phyloP scores from a whole-genome alignment of 1,140 invertebrate species.

The Coenobita brevimanus region DNA sequence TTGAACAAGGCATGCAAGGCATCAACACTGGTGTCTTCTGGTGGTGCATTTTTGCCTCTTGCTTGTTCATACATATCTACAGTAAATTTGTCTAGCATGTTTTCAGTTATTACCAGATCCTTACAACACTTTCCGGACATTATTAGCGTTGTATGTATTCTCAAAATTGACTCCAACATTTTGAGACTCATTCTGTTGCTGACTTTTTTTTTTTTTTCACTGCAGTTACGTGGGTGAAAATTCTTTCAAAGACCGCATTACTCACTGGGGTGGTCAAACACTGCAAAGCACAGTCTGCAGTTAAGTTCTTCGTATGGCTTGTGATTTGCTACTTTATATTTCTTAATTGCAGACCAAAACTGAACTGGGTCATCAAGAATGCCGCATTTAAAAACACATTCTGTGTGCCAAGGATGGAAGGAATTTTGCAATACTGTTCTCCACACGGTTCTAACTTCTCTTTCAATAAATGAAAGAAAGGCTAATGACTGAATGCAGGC shows the following conservation, averaged over 20 bases:
- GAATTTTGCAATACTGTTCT: slow-evolving; percentile 43
- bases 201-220: neutral
- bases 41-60: slow-evolving; percentile 20
- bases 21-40: slow-evolving; percentile 3
- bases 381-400: slow-evolving; percentile 5
- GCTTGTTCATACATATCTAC: slow-evolving; percentile 34
- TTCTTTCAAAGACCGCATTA: slow-evolving; percentile 28
- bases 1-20: slow-evolving; percentile 1
- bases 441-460: slow-evolving; percentile 4
- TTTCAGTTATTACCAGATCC: slow-evolving; percentile 20
- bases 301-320: slow-evolving; percentile 38
- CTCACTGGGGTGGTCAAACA: slow-evolving; percentile 44
- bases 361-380: slow-evolving; percentile 33
- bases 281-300: slow-evolving; percentile 33
- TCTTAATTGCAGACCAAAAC: slow-evolving; percentile 41
- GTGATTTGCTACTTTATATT: slow-evolving; percentile 15
- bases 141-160: slow-evolving; percentile 30
- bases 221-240: slow-evolving; percentile 25
- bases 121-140: slow-evolving; percentile 42
- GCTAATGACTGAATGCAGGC: slow-evolving; percentile 10
- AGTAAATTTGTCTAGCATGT: slow-evolving; percentile 18
- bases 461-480: slow-evolving; percentile 10
- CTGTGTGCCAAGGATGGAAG: slow-evolving; percentile 34
- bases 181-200: neutral
- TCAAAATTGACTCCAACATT: slow-evolving; percentile 27